Conservation (phyloP, 2,113 vertebrate species). For the Suncus etruscus region DNA sequence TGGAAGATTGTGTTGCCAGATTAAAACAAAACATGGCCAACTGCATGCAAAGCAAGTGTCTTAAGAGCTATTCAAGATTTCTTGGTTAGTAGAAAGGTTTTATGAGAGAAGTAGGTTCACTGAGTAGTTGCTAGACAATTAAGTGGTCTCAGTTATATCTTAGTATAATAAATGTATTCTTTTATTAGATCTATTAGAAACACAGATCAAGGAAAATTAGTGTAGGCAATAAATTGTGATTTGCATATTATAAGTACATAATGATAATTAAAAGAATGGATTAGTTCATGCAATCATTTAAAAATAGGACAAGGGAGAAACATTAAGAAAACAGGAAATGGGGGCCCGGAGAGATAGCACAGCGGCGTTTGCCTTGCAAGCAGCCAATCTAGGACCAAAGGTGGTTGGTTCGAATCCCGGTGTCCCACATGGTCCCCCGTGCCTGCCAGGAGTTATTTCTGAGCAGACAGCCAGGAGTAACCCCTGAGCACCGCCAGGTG, state of each 20-base stretch:
- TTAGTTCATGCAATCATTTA: neutral
- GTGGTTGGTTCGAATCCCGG: too few relatives aligned
- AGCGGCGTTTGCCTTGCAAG: too few relatives aligned
- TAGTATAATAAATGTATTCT: neutral
- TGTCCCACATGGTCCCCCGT: too few relatives aligned
- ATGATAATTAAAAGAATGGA: neutral
- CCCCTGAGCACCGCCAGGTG: too few relatives aligned
- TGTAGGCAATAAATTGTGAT: neutral
- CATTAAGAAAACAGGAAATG: neutral
- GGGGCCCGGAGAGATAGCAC: too few relatives aligned
- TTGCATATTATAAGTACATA: neutral
- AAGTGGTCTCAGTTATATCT: neutral
- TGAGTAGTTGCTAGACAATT: too few relatives aligned
- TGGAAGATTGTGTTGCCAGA: too few relatives aligned
- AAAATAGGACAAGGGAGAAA: neutral
- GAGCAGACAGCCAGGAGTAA: too few relatives aligned
- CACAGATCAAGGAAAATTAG: neutral
- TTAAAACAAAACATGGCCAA: neutral
- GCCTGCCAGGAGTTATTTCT: too few relatives aligned
- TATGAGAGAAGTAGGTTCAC: neutral
- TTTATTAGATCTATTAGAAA: neutral
- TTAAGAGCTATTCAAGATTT: neutral
- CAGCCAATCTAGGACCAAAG: too few relatives aligned
- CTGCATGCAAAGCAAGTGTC: too few relatives aligned
- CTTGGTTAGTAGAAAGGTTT: neutral